These are phyloP conservation scores for Acromyrmex heyeri DNA, from an alignment of 1,140 invertebrate species.

Conservation along the genomic window DNA sequence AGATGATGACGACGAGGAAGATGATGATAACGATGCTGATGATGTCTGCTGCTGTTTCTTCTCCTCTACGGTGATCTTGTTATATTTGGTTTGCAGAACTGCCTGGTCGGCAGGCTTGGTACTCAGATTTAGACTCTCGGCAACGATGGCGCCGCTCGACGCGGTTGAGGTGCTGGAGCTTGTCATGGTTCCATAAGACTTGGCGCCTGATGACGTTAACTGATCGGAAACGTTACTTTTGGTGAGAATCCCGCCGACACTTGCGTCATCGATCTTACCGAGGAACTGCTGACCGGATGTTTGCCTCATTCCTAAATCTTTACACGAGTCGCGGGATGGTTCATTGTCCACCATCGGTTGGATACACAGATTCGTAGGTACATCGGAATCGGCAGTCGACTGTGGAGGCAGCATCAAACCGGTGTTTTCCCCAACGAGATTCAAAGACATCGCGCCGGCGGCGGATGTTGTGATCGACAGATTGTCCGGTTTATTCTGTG, in stretches of 20 bases:
- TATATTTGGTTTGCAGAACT: slow-evolving; percentile 77
- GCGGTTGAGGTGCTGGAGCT: slow-evolving; percentile 36
- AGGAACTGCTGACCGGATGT: slow-evolving; percentile 64
- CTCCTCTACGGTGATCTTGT: slow-evolving; percentile 78
- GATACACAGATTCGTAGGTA: slow-evolving; percentile 84
- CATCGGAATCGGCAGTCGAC: slow-evolving; percentile 67
- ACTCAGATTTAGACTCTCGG: slow-evolving; percentile 83
- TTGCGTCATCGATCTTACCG: slow-evolving; percentile 69
- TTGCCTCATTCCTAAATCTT: slow-evolving; percentile 61
- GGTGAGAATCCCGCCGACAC: slow-evolving; percentile 65
- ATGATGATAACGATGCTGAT: not conserved
- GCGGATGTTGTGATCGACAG: slow-evolving; percentile 59
- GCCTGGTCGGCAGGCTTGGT: slow-evolving; percentile 78
- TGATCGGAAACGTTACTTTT: slow-evolving; percentile 65
- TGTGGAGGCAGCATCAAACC: slow-evolving; percentile 73
- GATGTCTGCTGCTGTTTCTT: slow-evolving; percentile 71
- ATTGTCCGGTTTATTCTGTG: slow-evolving; percentile 76
- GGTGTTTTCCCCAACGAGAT: slow-evolving; percentile 67
- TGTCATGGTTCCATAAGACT: slow-evolving; percentile 62
- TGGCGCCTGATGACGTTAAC: slow-evolving; percentile 58
- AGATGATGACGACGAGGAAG: slow-evolving; percentile 30
- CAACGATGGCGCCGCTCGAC: slow-evolving; percentile 41
- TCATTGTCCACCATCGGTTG: slow-evolving; percentile 78
- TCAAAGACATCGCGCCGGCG: slow-evolving; percentile 69
- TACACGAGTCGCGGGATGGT: slow-evolving; percentile 72